phyloP scores from a whole-genome alignment of 2,888 invertebrate genomes.

The Encarsia formosa region DNA sequence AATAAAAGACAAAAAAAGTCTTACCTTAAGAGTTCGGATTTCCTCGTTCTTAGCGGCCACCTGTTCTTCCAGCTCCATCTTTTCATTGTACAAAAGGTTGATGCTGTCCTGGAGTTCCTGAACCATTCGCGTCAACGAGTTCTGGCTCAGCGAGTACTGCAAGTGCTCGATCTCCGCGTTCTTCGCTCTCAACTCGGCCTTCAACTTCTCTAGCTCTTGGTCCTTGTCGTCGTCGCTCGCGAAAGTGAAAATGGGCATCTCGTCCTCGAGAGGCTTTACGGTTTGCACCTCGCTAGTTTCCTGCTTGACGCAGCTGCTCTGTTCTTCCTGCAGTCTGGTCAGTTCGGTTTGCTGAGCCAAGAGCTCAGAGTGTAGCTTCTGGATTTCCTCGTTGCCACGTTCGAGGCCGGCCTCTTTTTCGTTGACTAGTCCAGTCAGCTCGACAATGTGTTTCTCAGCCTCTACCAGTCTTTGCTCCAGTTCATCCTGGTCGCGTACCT shows the following conservation, averaged over 20 bases:
- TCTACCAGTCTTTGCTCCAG: conserved; percentile 6
- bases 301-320: background rate
- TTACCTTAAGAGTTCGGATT: conserved; percentile 13
- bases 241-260: conserved; percentile 37
- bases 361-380: background rate
- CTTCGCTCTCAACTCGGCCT: conserved; percentile 56
- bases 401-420: conserved; percentile 2
- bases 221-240: conserved; percentile 28
- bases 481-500: background rate
- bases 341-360: background rate
- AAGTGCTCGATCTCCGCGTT: conserved; percentile 70
- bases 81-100: conserved; percentile 40
- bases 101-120: conserved; percentile 49
- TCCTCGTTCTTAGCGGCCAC: conserved; percentile 29
- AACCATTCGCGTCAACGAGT: conserved; percentile 41
- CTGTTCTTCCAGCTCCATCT: conserved; percentile 34
- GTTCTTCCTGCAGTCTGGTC: conserved; percentile 1
- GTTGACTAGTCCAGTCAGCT: conserved; percentile 35
- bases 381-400: background rate
- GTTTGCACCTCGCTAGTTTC: background rate
- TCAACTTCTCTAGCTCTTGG: conserved; percentile 29
- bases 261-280: conserved; percentile 32
- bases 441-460: conserved; percentile 5
- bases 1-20: background rate
- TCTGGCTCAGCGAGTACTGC: conserved; percentile 61